Conservation (phyloP, 2,888 invertebrate species). For the Neoaliturus tenellus region DNA sequence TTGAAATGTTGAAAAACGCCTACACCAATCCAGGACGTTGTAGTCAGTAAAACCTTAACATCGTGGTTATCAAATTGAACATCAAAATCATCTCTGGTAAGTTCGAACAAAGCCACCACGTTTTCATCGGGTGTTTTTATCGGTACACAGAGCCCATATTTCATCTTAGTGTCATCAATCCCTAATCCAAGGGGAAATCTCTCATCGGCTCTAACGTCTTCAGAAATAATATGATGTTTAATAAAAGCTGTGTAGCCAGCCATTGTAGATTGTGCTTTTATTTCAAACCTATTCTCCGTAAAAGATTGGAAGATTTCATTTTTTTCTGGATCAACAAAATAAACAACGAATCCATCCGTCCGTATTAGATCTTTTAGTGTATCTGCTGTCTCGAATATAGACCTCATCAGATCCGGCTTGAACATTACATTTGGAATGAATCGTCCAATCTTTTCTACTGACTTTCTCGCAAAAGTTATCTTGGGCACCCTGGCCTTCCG, state of each 20-base stretch:
- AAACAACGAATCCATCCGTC: not conserved
- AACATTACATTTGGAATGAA: not conserved
- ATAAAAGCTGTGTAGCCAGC: not conserved
- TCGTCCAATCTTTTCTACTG: not conserved
- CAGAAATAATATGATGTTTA: not conserved
- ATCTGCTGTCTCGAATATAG: not conserved
- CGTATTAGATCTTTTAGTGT: not conserved
- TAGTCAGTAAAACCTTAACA: not conserved
- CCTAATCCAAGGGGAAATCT: not conserved
- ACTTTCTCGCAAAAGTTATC: not conserved
- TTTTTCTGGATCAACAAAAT: slow-evolving; percentile 1
- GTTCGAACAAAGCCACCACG: not conserved
- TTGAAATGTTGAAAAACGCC: not conserved
- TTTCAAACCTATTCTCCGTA: not conserved
- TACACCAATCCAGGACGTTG: not conserved
- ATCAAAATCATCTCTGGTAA: not conserved
- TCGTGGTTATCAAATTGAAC: not conserved
- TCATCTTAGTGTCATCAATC: not conserved
- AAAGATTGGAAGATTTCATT: not conserved
- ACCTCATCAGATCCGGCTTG: not conserved
- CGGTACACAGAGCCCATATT: not conserved
- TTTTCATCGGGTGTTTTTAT: slow-evolving; percentile 7
- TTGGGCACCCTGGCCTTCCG: not conserved
- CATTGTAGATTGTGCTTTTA: not conserved
- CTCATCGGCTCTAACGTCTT: not conserved